phyloP scores from a whole-genome alignment of 2,113 vertebrate genomes.

The Myocastor coypus region DNA sequence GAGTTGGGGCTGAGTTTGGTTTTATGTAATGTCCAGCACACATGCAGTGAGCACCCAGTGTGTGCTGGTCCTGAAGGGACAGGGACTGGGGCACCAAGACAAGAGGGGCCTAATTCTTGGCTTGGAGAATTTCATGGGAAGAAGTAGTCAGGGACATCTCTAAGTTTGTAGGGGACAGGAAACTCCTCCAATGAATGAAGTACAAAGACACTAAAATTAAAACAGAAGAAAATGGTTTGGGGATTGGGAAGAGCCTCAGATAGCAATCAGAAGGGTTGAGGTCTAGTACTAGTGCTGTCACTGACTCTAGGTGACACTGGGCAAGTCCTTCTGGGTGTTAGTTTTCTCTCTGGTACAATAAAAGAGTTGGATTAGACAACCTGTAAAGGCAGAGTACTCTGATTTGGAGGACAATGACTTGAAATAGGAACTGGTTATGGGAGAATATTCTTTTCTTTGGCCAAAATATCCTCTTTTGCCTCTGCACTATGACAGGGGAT shows the following conservation, averaged over 20 bases:
- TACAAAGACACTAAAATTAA: background rate
- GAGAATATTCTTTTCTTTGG: background rate
- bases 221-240: background rate
- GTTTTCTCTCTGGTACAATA: background rate
- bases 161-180: background rate
- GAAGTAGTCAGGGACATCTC: background rate
- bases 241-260: background rate
- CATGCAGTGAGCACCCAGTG: background rate
- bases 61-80: too few relatives aligned
- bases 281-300: background rate
- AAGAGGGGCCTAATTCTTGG: background rate
- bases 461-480: background rate
- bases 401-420: background rate
- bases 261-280: background rate
- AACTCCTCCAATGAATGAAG: background rate
- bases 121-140: background rate
- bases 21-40: background rate
- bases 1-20: background rate
- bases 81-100: accelerated
- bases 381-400: background rate
- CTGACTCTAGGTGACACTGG: background rate
- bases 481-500: background rate
- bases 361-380: background rate
- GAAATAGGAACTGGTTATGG: background rate
- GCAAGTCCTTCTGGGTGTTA: background rate